Evolutionary conservation across 1,140 invertebrate genomes (phyloP).

Genomic region (Odontomachus brunneus): DNA sequence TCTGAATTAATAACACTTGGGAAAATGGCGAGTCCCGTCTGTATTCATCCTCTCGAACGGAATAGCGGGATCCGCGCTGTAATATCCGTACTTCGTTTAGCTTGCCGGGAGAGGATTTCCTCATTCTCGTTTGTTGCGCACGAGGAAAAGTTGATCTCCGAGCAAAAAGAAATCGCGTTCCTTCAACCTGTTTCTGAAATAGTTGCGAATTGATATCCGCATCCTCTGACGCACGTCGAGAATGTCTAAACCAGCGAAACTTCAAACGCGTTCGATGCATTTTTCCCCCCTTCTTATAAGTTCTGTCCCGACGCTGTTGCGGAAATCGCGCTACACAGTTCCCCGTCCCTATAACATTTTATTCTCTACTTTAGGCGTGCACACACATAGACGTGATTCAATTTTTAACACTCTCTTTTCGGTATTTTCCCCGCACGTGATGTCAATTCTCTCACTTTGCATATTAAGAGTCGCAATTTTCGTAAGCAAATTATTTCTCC

Average conservation of each 20-base stretch:
- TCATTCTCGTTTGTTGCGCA: constrained; percentile 13
- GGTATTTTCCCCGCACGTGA: neutral
- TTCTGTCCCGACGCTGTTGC: constrained; percentile 12
- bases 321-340: constrained; percentile 33
- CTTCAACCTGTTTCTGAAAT: constrained; percentile 14
- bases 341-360: constrained; percentile 23
- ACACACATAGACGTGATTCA: constrained; percentile 25
- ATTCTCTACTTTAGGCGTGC: constrained; percentile 2
- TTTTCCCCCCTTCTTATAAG: neutral
- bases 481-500: neutral
- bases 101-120: neutral
- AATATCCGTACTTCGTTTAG: constrained; percentile 14
- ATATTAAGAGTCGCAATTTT: constrained; percentile 18
- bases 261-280: constrained; percentile 25
- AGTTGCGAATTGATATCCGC: constrained; percentile 43
- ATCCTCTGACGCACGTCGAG: constrained; percentile 10
- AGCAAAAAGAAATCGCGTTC: constrained; percentile 23
- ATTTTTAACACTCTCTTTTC: constrained; percentile 24
- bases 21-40: neutral
- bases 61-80: constrained; percentile 6
- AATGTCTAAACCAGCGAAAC: constrained; percentile 25
- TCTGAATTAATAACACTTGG: constrained; percentile 19
- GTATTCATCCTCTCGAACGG: constrained; percentile 19
- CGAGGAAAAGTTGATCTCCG: constrained; percentile 16
- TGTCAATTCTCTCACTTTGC: constrained; percentile 27